These are phyloP conservation scores for Alouatta palliata DNA, from an alignment of 2,113 vertebrate species.

Conservation along the genomic window DNA sequence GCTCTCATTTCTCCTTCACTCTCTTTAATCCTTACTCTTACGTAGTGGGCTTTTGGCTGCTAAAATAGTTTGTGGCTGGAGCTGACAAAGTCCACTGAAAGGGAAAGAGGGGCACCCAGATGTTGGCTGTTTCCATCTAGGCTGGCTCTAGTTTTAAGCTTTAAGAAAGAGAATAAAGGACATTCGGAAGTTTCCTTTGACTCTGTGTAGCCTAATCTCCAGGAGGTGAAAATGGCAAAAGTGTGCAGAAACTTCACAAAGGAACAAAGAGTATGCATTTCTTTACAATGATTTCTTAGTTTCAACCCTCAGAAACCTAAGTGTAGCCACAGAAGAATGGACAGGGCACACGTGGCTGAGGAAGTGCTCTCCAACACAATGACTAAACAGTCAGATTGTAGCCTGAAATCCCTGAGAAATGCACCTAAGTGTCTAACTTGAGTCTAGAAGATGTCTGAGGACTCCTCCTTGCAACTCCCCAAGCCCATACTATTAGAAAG, in stretches of 20 bases:
- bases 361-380: neutral
- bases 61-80: neutral
- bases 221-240: neutral
- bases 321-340: neutral
- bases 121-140: neutral
- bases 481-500: neutral
- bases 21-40: neutral
- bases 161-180: slow-evolving; percentile 9
- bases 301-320: neutral
- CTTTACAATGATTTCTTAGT: neutral
- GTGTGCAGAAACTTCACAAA: neutral
- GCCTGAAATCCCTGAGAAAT: neutral
- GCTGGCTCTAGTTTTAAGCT: neutral
- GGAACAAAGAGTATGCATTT: neutral
- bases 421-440: neutral
- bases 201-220: neutral
- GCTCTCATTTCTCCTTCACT: neutral
- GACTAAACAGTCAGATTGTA: neutral
- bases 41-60: neutral
- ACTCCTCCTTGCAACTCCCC: neutral
- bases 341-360: neutral
- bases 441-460: neutral
- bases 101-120: neutral
- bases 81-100: neutral
- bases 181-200: neutral